These are phyloP conservation scores for Sebastes aleutianus DNA, from an alignment of 2,797 vertebrate species.

Conservation along the genomic window DNA sequence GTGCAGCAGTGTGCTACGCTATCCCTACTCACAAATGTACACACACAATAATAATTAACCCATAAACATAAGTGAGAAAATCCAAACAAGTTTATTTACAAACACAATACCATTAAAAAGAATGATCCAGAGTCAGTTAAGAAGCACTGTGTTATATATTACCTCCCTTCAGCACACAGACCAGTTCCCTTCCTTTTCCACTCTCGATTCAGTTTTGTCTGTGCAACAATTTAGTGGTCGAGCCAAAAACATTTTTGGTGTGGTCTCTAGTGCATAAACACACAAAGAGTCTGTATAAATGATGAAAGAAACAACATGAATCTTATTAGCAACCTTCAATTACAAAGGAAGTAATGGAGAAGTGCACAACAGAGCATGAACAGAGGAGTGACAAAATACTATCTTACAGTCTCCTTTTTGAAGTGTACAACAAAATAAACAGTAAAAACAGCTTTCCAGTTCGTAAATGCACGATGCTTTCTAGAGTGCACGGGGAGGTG, in stretches of 20 bases:
- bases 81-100: constrained; percentile 83
- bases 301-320: constrained; percentile 9
- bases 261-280: constrained; percentile 15
- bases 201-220: constrained; percentile 29
- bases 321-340: not conserved
- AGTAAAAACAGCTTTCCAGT: constrained; percentile 29
- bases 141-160: constrained; percentile 56
- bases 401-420: constrained; percentile 14
- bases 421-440: constrained; percentile 24
- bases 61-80: constrained; percentile 63
- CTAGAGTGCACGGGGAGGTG: constrained; percentile 21
- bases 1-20: not conserved
- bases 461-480: constrained; percentile 27
- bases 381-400: constrained; percentile 9
- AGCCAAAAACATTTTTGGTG: constrained; percentile 23
- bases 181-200: constrained; percentile 10
- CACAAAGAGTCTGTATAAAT: constrained; percentile 17
- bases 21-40: not conserved
- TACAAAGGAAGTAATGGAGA: not conserved
- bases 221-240: constrained; percentile 36
- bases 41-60: not conserved
- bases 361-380: constrained; percentile 24
- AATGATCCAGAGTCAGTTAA: constrained; percentile 67
- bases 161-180: constrained; percentile 33
- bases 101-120: constrained; percentile 73